Evolutionary conservation across 2,888 invertebrate species (phyloP).

Genomic region (Byasa hedistus): DNA sequence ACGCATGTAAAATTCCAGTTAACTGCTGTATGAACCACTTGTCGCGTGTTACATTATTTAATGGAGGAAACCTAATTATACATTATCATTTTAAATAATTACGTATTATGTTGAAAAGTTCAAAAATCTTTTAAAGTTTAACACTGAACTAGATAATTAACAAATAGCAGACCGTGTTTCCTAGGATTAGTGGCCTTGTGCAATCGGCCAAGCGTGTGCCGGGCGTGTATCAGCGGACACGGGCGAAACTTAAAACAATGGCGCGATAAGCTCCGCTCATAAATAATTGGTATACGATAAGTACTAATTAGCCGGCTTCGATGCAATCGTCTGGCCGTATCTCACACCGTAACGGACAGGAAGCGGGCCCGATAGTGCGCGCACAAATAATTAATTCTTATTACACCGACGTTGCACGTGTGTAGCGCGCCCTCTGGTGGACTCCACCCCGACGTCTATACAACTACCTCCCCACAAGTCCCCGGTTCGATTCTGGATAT

Average conservation of each 20-base stretch:
- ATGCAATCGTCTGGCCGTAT: conserved; percentile 62
- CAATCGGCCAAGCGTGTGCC: conserved; percentile 43
- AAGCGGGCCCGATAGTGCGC: conserved; percentile 44
- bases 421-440: conserved; percentile 17
- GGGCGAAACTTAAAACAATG: conserved; percentile 60
- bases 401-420: conserved; percentile 40
- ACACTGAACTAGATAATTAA: too few species aligned
- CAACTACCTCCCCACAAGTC: too few species aligned
- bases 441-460: too few species aligned
- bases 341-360: conserved; percentile 54
- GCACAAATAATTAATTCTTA: conserved; percentile 46
- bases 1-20: background rate
- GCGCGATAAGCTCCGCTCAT: conserved; percentile 69
- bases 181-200: too few species aligned
- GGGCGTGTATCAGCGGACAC: conserved; percentile 43
- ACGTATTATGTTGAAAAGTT: too few species aligned
- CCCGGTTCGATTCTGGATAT: too few species aligned
- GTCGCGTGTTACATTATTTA: too few species aligned
- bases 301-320: conserved; percentile 65
- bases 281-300: conserved; percentile 77
- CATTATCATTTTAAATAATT: too few species aligned
- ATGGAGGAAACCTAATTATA: too few species aligned
- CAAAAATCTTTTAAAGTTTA: too few species aligned
- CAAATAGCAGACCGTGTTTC: too few species aligned
- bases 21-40: background rate